Conservation (phyloP, 2,113 vertebrate genomes). For the Daboia siamensis region DNA sequence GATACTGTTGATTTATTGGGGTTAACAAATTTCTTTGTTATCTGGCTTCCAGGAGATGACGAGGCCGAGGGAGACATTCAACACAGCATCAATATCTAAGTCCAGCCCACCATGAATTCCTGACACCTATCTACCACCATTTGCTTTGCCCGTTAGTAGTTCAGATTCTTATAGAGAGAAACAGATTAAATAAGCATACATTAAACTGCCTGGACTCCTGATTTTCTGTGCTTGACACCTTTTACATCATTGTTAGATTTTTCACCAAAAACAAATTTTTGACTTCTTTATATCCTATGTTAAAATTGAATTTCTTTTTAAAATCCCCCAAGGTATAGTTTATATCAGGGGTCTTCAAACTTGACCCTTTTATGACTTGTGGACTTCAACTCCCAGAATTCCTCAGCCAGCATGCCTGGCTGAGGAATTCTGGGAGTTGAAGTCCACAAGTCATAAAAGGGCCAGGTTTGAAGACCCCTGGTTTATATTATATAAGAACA, state of each 20-base stretch:
- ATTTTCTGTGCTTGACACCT: not conserved
- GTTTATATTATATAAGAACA: conserved; percentile 44
- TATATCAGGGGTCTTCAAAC: too few relatives aligned
- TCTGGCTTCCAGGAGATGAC: not conserved
- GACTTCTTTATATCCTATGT: conserved; percentile 12
- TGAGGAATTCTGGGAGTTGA: too few relatives aligned
- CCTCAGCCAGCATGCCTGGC: too few relatives aligned
- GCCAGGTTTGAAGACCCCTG: too few relatives aligned
- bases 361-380: too few relatives aligned
- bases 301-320: conserved; percentile 19
- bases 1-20: not conserved
- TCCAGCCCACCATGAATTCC: not conserved
- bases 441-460: too few relatives aligned
- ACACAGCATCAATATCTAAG: not conserved
- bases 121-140: not conserved
- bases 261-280: conserved; percentile 21
- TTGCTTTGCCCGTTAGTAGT: not conserved
- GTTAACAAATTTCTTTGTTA: conserved; percentile 25
- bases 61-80: not conserved
- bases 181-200: not conserved
- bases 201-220: not conserved
- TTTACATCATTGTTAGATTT: conserved; percentile 9
- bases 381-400: too few relatives aligned
- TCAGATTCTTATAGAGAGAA: not conserved
- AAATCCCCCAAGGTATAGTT: conserved; percentile 15